Conservation (phyloP, 2,888 invertebrate species). For the Cheilosia vernalis region DNA sequence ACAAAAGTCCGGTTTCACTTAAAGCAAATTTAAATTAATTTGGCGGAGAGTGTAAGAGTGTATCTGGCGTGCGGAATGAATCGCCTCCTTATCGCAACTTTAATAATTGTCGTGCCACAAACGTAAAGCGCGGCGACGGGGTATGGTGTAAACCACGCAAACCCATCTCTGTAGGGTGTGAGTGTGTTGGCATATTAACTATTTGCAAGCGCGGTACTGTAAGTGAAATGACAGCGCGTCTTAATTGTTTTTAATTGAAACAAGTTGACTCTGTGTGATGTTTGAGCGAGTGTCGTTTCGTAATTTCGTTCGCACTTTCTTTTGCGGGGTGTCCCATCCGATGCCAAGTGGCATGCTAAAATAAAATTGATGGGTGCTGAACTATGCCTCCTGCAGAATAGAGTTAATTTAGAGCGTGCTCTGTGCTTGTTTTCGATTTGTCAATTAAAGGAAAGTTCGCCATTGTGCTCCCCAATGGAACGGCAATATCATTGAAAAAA, state of each 20-base stretch:
- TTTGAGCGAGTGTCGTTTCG: slow-evolving; percentile 56
- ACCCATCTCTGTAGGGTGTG: slow-evolving; percentile 19
- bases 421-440: slow-evolving; percentile 44
- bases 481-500: slow-evolving; percentile 15
- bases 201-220: slow-evolving; percentile 36
- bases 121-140: slow-evolving; percentile 24
- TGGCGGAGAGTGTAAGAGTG: slow-evolving; percentile 32
- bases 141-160: slow-evolving; percentile 51
- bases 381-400: slow-evolving; percentile 65
- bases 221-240: slow-evolving; percentile 75
- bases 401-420: slow-evolving; percentile 65
- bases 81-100: slow-evolving; percentile 56
- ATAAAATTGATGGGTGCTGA: slow-evolving; percentile 72
- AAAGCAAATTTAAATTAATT: slow-evolving; percentile 74
- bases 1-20: slow-evolving; percentile 48
- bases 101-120: slow-evolving; percentile 57
- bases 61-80: slow-evolving; percentile 53
- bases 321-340: slow-evolving; percentile 30
- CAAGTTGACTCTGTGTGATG: slow-evolving; percentile 63
- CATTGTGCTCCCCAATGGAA: neutral
- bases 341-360: slow-evolving; percentile 53
- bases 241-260: slow-evolving; percentile 75
- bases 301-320: slow-evolving; percentile 69
- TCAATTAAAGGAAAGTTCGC: slow-evolving; percentile 24
- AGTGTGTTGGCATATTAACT: slow-evolving; percentile 35